These are phyloP conservation scores for Pterostichus madidus DNA, from an alignment of 2,888 invertebrate genomes.

Conservation along the genomic window DNA sequence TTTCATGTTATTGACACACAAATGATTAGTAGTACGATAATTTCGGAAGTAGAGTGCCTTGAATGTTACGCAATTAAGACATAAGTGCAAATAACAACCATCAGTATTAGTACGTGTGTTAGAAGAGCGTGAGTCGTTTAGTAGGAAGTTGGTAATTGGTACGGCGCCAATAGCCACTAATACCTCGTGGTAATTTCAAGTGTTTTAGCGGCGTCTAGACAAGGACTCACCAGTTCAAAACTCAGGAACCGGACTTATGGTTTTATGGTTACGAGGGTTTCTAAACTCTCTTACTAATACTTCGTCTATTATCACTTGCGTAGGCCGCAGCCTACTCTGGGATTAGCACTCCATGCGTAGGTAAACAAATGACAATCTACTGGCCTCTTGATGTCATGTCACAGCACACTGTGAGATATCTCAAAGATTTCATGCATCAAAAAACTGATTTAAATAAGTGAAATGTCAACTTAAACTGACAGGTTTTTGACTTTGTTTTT, in stretches of 20 bases:
- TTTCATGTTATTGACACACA: neutral
- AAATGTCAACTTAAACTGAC: conserved; percentile 5
- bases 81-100: conserved; percentile 8
- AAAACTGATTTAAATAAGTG: conserved; percentile 4
- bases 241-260: conserved; percentile 29
- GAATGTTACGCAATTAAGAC: conserved; percentile 16
- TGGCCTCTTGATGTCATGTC: too few relatives aligned
- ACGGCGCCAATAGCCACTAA: conserved; percentile 46
- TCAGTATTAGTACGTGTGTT: neutral
- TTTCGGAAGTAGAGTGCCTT: conserved; percentile 18
- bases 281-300: conserved; percentile 2
- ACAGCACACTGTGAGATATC: too few relatives aligned
- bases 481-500: neutral
- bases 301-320: conserved; percentile 11
- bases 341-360: conserved; percentile 5
- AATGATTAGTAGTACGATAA: neutral
- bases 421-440: neutral
- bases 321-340: conserved; percentile 10
- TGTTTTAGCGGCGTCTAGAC: conserved; percentile 57
- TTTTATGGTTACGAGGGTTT: conserved; percentile 25
- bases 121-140: conserved; percentile 25
- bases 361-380: conserved; percentile 11
- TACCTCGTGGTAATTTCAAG: conserved; percentile 37
- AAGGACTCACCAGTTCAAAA: neutral
- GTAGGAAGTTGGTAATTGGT: conserved; percentile 50